Evolutionary conservation across 2,113 vertebrate species (phyloP).

Genomic region (Himantopus leucocephalus): DNA sequence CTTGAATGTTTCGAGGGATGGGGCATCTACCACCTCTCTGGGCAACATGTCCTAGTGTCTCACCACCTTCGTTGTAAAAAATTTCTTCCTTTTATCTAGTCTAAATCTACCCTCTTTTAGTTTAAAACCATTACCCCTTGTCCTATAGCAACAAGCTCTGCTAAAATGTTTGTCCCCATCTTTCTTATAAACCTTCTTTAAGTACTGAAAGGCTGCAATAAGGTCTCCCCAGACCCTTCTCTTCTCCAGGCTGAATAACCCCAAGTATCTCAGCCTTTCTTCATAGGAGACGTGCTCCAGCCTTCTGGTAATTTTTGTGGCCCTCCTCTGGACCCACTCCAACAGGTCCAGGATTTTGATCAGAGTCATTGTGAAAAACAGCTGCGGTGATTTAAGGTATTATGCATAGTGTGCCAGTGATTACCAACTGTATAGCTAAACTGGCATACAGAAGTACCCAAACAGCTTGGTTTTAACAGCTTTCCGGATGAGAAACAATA

Average conservation of each 20-base stretch:
- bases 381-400: not conserved
- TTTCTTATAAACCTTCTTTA: not conserved
- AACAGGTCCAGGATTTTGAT: not conserved
- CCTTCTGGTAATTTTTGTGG: not conserved
- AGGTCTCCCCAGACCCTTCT: not conserved
- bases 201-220: not conserved
- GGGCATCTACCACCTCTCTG: too few species aligned
- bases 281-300: not conserved
- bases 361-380: not conserved
- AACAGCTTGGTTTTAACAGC: not conserved
- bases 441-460: not conserved
- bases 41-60: too few species aligned
- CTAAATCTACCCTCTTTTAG: not conserved
- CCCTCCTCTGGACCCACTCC: not conserved
- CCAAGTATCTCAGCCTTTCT: not conserved
- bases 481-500: not conserved
- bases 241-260: not conserved
- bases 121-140: not conserved
- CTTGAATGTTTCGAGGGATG: too few species aligned
- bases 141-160: not conserved
- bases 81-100: not conserved
- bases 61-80: too few species aligned
- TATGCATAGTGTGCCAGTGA: not conserved
- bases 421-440: not conserved
- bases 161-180: not conserved